These are phyloP conservation scores for Drosophila orena DNA, from an alignment of 1,140 invertebrate species.

Conservation along the genomic window DNA sequence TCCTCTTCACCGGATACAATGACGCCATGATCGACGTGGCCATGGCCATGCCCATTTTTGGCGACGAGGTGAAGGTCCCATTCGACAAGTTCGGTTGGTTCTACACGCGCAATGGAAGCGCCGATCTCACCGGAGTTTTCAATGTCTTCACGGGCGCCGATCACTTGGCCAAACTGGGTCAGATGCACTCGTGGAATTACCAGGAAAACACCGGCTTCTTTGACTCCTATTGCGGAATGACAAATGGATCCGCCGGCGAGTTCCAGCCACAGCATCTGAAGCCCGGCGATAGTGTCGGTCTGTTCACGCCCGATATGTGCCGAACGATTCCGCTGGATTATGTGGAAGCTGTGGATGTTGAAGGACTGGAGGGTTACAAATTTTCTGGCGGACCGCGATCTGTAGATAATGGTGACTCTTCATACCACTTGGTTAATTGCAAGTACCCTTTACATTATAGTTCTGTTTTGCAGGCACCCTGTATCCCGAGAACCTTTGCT, in stretches of 20 bases:
- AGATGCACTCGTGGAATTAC: constrained; percentile 89
- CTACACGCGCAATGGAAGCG: constrained; percentile 91
- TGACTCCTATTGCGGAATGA: constrained; percentile 86
- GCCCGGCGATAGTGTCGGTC: constrained; percentile 86
- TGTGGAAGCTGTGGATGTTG: constrained; percentile 85
- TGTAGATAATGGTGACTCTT: constrained; percentile 88
- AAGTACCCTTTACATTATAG: not conserved
- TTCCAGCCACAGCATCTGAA: constrained; percentile 89
- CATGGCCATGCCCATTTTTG: constrained; percentile 86
- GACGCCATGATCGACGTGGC: constrained; percentile 89
- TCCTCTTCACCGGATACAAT: constrained; percentile 92
- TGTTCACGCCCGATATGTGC: constrained; percentile 90
- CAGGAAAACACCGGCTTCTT: constrained; percentile 87
- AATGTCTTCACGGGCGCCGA: constrained; percentile 90
- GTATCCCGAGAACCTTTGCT: constrained; percentile 89
- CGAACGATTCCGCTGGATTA: constrained; percentile 87
- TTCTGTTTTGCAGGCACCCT: constrained; percentile 84
- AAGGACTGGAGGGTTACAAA: constrained; percentile 87
- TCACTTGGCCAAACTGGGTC: constrained; percentile 87
- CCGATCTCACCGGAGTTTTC: constrained; percentile 89
- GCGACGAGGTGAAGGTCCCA: constrained; percentile 86
- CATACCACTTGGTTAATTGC: constrained; percentile 40
- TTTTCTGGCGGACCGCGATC: constrained; percentile 86
- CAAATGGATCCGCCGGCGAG: constrained; percentile 90
- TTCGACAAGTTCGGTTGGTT: constrained; percentile 93